Percentiles rank a stretch among this genome's conserved stretches.
Conservation (phyloP, 2,888 invertebrate species). For the Protonemura montana region DNA sequence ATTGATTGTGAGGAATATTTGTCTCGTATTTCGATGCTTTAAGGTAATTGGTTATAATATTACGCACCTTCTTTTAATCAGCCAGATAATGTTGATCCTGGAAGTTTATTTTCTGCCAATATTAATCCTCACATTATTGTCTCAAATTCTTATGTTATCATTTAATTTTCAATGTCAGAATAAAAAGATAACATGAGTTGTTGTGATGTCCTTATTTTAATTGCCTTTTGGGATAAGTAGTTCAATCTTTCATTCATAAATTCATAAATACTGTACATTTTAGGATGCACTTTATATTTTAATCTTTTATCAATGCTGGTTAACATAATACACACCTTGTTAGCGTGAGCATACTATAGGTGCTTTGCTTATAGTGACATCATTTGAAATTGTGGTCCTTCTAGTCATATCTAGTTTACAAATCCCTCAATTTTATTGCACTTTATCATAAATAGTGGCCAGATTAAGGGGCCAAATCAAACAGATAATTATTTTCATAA, state of each 20-base stretch:
- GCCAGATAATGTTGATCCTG: background rate
- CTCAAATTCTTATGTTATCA: background rate
- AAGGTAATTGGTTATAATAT: background rate
- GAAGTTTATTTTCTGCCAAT: background rate
- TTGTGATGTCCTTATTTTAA: background rate
- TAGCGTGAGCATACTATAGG: background rate
- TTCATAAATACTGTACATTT: background rate
- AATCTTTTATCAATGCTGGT: too few relatives aligned
- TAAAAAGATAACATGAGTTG: background rate
- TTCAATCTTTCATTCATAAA: constrained; percentile 16
- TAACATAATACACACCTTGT: background rate
- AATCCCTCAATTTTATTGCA: background rate
- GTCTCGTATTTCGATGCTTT: background rate
- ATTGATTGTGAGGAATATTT: background rate
- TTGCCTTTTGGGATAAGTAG: background rate
- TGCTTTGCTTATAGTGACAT: background rate
- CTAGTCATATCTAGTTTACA: background rate
- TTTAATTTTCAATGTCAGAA: background rate
- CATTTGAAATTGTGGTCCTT: background rate
- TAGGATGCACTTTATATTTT: background rate
- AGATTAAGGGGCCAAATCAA: background rate
- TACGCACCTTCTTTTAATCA: background rate
- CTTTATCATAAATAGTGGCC: background rate
- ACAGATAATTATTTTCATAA: background rate
- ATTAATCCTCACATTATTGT: background rate